Percentiles rank a stretch among this genome's conserved stretches.
Conservation (phyloP, 92 coral and sea anemone species). For the Anthopleura xanthogrammica region DNA sequence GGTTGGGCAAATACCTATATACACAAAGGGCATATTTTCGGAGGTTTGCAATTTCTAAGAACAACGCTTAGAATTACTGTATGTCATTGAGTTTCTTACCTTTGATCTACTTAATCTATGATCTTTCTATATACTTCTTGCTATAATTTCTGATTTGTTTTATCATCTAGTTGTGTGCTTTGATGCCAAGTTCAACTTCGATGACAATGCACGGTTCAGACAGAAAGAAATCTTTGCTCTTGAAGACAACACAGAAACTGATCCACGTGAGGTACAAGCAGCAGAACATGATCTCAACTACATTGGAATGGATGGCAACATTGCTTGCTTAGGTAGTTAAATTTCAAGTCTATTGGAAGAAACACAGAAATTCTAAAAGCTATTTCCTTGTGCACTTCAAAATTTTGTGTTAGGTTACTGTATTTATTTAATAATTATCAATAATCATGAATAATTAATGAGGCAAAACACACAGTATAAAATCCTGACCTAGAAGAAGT, state of each 20-base stretch:
- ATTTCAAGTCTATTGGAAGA: too few species aligned
- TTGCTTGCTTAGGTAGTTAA: constrained; percentile 90
- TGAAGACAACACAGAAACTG: constrained; percentile 91
- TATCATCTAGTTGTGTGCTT: constrained; percentile 78
- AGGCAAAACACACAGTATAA: neutral
- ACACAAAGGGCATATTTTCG: too few species aligned
- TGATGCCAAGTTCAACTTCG: constrained; percentile 98
- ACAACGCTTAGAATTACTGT: too few species aligned
- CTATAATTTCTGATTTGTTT: neutral
- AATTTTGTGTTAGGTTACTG: too few species aligned
- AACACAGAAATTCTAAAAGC: too few species aligned
- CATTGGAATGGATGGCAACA: constrained; percentile 96
- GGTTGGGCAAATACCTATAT: too few species aligned
- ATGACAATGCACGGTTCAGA: constrained; percentile 89
- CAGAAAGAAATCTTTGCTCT: constrained; percentile 84
- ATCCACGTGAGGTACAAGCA: constrained; percentile 96
- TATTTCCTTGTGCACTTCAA: too few species aligned
- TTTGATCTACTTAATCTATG: too few species aligned
- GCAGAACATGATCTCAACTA: constrained; percentile 81
- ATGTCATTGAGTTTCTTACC: too few species aligned
- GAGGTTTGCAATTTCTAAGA: too few species aligned
- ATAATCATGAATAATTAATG: neutral
- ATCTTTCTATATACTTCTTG: too few species aligned
- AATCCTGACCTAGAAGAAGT: too few species aligned
- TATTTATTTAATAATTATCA: neutral